A percentile compares a stretch with the other conserved stretches of the same genome.
These are phyloP conservation scores for Drosophila repletoides DNA, from an alignment of 1,140 invertebrate species.

Conservation along the genomic window DNA sequence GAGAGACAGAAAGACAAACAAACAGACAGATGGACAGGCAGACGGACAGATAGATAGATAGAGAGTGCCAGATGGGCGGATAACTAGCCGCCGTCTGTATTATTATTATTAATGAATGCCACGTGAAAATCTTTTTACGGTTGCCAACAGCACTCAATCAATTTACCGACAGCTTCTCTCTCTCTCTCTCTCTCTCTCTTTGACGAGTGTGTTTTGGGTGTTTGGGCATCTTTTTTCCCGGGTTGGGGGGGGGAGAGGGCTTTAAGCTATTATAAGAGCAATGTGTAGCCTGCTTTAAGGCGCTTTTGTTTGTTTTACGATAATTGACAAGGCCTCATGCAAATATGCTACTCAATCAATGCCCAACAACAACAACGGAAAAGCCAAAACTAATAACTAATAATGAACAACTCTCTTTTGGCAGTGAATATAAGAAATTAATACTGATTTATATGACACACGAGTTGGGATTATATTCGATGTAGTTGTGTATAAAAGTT, in stretches of 20 bases:
- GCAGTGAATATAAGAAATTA: too few species aligned
- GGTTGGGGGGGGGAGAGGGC: not conserved
- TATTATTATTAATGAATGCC: slow-evolving; percentile 79
- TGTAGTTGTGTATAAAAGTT: too few species aligned
- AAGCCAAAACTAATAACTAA: too few species aligned
- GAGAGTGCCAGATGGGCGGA: slow-evolving; percentile 10
- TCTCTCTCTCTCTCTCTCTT: not conserved
- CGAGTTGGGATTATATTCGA: too few species aligned
- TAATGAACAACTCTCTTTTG: too few species aligned
- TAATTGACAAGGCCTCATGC: slow-evolving; percentile 13
- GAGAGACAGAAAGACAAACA: slow-evolving; percentile 20
- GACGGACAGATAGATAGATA: slow-evolving; percentile 3
- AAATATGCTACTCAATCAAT: slow-evolving; percentile 27
- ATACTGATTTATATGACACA: too few species aligned
- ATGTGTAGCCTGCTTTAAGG: slow-evolving; percentile 18
- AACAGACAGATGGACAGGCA: not conserved
- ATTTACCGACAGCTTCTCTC: slow-evolving; percentile 29
- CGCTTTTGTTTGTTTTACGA: slow-evolving; percentile 26
- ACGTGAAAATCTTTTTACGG: slow-evolving; percentile 74
- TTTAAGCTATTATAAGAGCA: slow-evolving; percentile 7
- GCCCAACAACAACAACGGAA: slow-evolving; percentile 11
- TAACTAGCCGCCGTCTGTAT: slow-evolving; percentile 54
- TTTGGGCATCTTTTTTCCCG: not conserved
- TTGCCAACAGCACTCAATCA: slow-evolving; percentile 70
- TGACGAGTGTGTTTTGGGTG: not conserved